phyloP scores from a whole-genome alignment of 1,140 invertebrate genomes.

The Drosophila persimilis region DNA sequence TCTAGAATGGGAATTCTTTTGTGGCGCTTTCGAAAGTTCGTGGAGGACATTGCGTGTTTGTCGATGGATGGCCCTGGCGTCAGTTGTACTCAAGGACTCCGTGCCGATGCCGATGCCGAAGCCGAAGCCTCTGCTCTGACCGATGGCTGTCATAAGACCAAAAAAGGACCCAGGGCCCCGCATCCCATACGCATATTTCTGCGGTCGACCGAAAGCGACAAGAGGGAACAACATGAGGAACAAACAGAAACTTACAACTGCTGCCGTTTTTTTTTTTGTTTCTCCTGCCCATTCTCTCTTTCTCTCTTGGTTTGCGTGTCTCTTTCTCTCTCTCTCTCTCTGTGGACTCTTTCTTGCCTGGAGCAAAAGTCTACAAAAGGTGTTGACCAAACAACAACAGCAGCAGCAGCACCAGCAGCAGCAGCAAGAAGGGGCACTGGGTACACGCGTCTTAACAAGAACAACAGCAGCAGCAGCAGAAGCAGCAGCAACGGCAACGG shows the following conservation, averaged over 20 bases:
- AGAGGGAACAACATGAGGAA: constrained; percentile 32
- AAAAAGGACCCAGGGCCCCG: constrained; percentile 52
- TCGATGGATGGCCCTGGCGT: constrained; percentile 32
- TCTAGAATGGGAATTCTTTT: constrained; percentile 39
- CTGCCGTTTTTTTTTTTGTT: constrained; percentile 55
- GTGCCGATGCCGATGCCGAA: constrained; percentile 14
- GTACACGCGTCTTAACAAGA: constrained; percentile 74
- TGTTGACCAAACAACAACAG: constrained; percentile 72
- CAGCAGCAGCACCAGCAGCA: constrained; percentile 25
- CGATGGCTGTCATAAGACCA: constrained; percentile 66
- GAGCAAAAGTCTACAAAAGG: constrained; percentile 78
- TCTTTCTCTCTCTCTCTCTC: too few species aligned
- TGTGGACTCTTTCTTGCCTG: constrained; percentile 59
- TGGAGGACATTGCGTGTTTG: constrained; percentile 50
- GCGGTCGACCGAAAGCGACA: constrained; percentile 53
- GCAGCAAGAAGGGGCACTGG: constrained; percentile 50
- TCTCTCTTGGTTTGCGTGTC: too few species aligned
- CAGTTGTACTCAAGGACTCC: constrained; percentile 75
- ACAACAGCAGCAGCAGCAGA: constrained; percentile 41
- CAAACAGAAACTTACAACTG: constrained; percentile 74
- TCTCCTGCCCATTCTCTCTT: too few species aligned
- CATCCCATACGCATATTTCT: constrained; percentile 70
- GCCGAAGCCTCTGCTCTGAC: constrained; percentile 21
- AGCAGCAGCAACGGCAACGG: constrained; percentile 3
- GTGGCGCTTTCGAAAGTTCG: constrained; percentile 26